Conservation (phyloP, 1,140 invertebrate species). For the Drosophila miranda region DNA sequence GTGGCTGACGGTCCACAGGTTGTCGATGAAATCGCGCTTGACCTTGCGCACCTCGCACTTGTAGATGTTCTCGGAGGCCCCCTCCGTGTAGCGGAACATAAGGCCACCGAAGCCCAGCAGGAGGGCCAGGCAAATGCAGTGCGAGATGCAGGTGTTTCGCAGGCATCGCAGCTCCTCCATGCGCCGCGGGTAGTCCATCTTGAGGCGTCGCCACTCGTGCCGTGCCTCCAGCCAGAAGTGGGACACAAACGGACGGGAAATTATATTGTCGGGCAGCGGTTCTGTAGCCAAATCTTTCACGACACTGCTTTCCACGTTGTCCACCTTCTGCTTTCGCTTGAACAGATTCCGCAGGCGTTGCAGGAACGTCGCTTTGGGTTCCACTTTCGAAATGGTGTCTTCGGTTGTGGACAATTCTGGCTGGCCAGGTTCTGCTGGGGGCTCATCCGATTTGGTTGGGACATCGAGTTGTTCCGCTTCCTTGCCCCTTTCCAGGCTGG, state of each 20-base stretch:
- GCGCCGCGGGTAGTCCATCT: conserved; percentile 84
- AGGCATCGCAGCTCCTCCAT: conserved; percentile 84
- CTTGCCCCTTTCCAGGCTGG: conserved; percentile 43
- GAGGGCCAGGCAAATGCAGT: conserved; percentile 87
- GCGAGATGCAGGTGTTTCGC: conserved; percentile 87
- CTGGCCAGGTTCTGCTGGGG: not conserved
- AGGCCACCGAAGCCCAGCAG: conserved; percentile 90
- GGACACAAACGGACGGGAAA: conserved; percentile 40
- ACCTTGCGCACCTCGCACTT: conserved; percentile 94
- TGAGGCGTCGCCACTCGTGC: conserved; percentile 84
- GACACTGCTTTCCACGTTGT: not conserved
- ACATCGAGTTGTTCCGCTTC: not conserved
- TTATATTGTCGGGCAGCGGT: conserved; percentile 4
- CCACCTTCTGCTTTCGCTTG: conserved; percentile 2
- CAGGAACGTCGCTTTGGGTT: conserved; percentile 17
- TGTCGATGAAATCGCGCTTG: conserved; percentile 92
- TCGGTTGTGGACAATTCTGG: not conserved
- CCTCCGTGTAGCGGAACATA: conserved; percentile 90
- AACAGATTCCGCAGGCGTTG: conserved; percentile 34
- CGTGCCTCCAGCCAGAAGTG: conserved; percentile 68
- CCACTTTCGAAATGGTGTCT: too few relatives aligned
- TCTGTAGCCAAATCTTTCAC: conserved; percentile 4
- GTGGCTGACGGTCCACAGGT: conserved; percentile 90
- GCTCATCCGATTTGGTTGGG: not conserved
- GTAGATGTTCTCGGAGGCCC: conserved; percentile 91